Conservation (phyloP, 2,113 vertebrate genomes). For the Malurus melanocephalus region DNA sequence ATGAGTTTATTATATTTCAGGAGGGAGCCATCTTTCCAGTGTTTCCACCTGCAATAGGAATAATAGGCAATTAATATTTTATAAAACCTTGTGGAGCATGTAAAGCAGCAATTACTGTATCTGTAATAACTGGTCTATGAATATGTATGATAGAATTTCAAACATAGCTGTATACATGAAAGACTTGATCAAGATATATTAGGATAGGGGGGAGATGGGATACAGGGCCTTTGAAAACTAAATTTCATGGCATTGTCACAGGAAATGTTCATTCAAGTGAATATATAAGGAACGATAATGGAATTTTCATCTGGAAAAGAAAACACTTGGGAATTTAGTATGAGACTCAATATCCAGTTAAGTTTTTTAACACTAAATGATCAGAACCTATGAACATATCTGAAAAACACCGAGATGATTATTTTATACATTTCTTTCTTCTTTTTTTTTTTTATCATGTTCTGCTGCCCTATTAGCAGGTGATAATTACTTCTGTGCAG, state of each 20-base stretch:
- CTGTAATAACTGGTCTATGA: slow-evolving; percentile 53
- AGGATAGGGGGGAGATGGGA: slow-evolving; percentile 8
- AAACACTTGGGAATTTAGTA: background rate
- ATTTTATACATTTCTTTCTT: background rate
- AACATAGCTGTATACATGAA: background rate
- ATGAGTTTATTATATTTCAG: slow-evolving; percentile 8
- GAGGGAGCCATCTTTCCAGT: background rate
- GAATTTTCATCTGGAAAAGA: background rate
- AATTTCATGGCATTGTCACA: background rate
- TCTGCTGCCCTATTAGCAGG: background rate
- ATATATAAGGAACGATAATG: background rate
- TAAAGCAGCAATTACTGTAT: slow-evolving; percentile 58
- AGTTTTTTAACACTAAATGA: background rate
- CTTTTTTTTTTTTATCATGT: background rate
- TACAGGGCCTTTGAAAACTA: background rate
- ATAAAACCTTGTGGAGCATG: slow-evolving; percentile 48
- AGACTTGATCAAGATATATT: slow-evolving; percentile 21
- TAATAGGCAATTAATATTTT: slow-evolving; percentile 69
- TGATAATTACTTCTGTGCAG: background rate
- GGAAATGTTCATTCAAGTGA: background rate
- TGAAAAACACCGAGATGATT: background rate
- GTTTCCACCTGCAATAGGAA: slow-evolving; percentile 36
- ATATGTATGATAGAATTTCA: slow-evolving; percentile 61
- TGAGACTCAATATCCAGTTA: background rate
- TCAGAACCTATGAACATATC: background rate